Percentiles rank a stretch among this genome's conserved stretches.
These are phyloP conservation scores for Cataglyphis cursor DNA, from an alignment of 2,888 invertebrate genomes.

Conservation along the genomic window DNA sequence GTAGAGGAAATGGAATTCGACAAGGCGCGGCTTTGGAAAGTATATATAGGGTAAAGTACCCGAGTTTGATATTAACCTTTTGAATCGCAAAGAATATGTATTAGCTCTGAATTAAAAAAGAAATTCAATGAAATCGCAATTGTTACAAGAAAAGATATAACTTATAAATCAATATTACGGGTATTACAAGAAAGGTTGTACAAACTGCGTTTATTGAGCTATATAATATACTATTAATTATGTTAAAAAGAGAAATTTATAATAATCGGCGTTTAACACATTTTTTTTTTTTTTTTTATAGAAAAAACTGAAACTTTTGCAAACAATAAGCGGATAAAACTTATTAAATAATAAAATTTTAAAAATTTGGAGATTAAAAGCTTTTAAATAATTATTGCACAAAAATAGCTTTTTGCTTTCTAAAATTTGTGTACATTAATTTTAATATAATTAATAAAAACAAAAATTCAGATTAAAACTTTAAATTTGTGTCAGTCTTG, in stretches of 20 bases:
- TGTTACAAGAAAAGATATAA: conserved; percentile 4
- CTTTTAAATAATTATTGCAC: background rate
- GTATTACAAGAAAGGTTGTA: background rate
- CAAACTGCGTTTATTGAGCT: background rate
- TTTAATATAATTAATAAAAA: conserved; percentile 1
- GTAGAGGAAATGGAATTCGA: conserved; percentile 70
- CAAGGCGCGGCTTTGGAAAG: conserved; percentile 50
- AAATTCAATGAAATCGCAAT: conserved; percentile 12
- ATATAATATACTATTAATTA: background rate
- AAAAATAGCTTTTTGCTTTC: background rate
- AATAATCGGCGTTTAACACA: background rate
- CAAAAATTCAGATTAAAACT: background rate
- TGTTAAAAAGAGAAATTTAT: background rate
- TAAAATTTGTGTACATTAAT: background rate
- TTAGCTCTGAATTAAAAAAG: background rate
- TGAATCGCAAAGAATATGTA: conserved; percentile 18
- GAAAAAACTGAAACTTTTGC: too few species aligned
- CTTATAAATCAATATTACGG: background rate
- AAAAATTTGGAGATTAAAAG: background rate
- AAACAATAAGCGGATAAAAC: background rate
- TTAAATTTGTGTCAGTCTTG: background rate
- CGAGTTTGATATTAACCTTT: conserved; percentile 76
- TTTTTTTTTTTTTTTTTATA: background rate
- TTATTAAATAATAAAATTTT: background rate
- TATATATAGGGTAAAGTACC: conserved; percentile 70